A percentile compares a stretch with the other conserved stretches of the same genome.
phyloP scores from a whole-genome alignment of 2,113 vertebrate genomes.

The Chlorodrepanis virens region DNA sequence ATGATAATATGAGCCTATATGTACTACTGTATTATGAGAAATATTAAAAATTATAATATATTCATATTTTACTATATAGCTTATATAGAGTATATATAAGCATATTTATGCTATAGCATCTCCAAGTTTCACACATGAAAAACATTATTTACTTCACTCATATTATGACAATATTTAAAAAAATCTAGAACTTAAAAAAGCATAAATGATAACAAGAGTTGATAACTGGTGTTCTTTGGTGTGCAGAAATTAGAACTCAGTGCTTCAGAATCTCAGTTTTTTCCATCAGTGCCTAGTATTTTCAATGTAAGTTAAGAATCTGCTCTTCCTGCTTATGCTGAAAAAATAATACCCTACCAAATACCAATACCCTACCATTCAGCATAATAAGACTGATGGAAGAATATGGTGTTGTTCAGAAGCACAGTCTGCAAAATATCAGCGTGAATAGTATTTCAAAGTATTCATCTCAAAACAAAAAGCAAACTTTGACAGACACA shows the following conservation, averaged over 20 bases:
- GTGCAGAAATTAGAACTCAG: not conserved
- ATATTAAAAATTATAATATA: too few species aligned
- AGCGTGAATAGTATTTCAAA: not conserved
- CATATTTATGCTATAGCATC: not conserved
- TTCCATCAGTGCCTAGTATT: not conserved
- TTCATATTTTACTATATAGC: not conserved
- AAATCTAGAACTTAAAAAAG: not conserved
- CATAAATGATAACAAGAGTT: not conserved
- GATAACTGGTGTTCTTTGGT: not conserved
- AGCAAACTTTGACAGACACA: not conserved
- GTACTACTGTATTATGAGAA: not conserved
- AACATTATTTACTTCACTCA: not conserved
- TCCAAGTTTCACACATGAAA: not conserved
- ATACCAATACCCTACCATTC: too few species aligned
- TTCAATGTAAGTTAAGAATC: not conserved
- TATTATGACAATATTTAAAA: not conserved
- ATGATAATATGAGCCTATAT: not conserved
- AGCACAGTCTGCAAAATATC: not conserved
- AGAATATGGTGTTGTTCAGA: not conserved
- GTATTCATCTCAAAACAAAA: not conserved
- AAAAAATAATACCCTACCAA: not conserved
- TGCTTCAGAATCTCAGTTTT: not conserved
- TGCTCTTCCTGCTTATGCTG: not conserved
- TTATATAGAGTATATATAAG: not conserved
- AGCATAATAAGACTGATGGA: not conserved